A percentile compares a stretch with the other conserved stretches of the same genome.
Evolutionary conservation across 35 echinoderm and acorn worm species (phyloP).

Genomic region (Strongylocentrotus purpuratus): DNA sequence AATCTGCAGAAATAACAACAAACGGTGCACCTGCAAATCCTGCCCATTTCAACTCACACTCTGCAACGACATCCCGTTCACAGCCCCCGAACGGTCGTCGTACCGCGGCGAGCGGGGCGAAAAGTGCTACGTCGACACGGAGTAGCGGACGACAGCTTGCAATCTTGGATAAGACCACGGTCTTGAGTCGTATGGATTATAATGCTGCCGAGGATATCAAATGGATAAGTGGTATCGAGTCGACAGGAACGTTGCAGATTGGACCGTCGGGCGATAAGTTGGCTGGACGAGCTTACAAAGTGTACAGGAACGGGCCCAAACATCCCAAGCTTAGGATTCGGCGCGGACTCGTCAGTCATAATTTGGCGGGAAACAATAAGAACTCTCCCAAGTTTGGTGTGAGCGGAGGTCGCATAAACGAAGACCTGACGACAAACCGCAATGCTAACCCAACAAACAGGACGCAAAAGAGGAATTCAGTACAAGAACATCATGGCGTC

Average conservation of each 20-base stretch:
- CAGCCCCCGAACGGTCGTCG: not conserved
- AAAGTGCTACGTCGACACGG: conserved; percentile 30
- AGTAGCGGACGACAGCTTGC: conserved; percentile 63
- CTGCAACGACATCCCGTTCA: conserved; percentile 27
- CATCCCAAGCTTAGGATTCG: conserved; percentile 78
- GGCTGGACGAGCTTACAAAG: conserved; percentile 60
- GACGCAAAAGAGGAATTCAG: not conserved
- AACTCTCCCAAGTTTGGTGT: conserved; percentile 55
- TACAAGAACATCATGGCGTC: not conserved
- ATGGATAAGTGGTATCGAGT: conserved; percentile 82
- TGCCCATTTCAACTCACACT: not conserved
- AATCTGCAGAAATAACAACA: not conserved
- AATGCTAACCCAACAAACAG: not conserved
- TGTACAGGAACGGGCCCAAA: conserved; percentile 64
- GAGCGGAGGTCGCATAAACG: conserved; percentile 66
- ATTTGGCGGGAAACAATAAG: conserved; percentile 39
- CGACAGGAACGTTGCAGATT: conserved; percentile 70
- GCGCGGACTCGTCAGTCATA: conserved; percentile 88
- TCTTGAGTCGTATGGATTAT: conserved; percentile 76
- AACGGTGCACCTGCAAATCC: not conserved
- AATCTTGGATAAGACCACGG: conserved; percentile 68
- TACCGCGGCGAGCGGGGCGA: not conserved
- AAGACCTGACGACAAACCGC: conserved; percentile 4
- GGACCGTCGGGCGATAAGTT: conserved; percentile 55
- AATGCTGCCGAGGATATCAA: conserved; percentile 77